phyloP scores from a whole-genome alignment of 2,888 invertebrate species.

The Drosophila multiciliata region DNA sequence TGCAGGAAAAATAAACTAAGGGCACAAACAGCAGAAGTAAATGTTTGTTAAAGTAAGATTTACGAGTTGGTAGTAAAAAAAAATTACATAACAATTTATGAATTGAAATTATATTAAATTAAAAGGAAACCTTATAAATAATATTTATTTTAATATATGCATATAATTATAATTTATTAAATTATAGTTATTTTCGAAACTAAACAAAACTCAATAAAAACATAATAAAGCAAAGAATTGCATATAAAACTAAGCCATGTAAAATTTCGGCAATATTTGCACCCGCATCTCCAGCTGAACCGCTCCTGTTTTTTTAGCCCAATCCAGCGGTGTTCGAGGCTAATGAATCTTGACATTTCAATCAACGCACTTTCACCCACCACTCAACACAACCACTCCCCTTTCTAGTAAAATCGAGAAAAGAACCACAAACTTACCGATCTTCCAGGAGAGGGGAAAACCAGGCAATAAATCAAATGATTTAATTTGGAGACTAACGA shows the following conservation, averaged over 20 bases:
- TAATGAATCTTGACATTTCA: slow-evolving; percentile 82
- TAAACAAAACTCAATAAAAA: too few species aligned
- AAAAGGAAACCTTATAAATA: not conserved
- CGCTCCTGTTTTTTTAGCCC: slow-evolving; percentile 47
- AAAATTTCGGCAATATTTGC: too few species aligned
- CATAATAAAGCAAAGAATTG: too few species aligned
- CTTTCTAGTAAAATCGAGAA: slow-evolving; percentile 1
- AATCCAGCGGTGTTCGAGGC: slow-evolving; percentile 42
- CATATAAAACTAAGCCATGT: too few species aligned
- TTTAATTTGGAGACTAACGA: slow-evolving; percentile 73
- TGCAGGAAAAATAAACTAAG: not conserved
- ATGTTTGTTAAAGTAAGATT: not conserved
- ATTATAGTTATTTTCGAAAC: too few species aligned
- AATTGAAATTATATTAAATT: not conserved
- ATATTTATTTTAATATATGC: not conserved
- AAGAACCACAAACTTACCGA: slow-evolving; percentile 6
- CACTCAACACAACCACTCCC: slow-evolving; percentile 5
- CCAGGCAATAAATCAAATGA: slow-evolving; percentile 76
- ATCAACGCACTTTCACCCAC: slow-evolving; percentile 60
- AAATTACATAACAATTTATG: too few species aligned
- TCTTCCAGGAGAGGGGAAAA: slow-evolving; percentile 36
- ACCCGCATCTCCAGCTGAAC: slow-evolving; percentile 38
- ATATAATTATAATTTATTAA: too few species aligned
- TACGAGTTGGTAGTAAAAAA: too few species aligned
- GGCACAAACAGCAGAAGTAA: too few species aligned